Evolutionary conservation across 2,888 invertebrate species (phyloP).

Genomic region (Rhogogaster chlorosoma): DNA sequence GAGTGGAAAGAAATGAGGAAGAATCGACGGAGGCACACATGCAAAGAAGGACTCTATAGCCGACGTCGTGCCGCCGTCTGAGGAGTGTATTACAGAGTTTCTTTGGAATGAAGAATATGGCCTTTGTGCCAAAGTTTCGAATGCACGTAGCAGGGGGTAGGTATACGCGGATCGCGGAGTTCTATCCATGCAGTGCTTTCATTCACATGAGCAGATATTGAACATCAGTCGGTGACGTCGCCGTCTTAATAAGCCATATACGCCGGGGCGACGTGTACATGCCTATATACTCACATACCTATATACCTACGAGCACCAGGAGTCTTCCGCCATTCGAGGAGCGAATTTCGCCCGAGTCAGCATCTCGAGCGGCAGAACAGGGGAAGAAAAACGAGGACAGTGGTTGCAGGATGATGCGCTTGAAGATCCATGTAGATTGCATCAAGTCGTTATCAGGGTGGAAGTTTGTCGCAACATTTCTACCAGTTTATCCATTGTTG

Average conservation of each 20-base stretch:
- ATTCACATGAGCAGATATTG: neutral
- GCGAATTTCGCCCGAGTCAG: neutral
- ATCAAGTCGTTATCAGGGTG: slow-evolving; percentile 33
- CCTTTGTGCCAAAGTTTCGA: slow-evolving; percentile 40
- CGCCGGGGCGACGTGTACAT: neutral
- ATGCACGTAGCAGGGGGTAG: neutral
- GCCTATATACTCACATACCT: neutral
- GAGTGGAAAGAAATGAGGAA: neutral
- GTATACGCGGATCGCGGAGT: neutral
- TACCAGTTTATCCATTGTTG: slow-evolving; percentile 61
- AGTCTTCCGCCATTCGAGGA: neutral
- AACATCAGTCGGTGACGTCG: neutral
- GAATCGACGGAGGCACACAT: neutral
- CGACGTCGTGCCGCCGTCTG: neutral
- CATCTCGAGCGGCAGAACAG: neutral
- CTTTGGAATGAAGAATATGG: neutral
- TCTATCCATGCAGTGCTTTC: neutral
- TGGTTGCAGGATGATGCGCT: neutral
- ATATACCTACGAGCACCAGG: too few relatives aligned
- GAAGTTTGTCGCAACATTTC: slow-evolving; percentile 16
- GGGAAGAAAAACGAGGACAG: neutral
- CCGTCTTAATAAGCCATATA: neutral
- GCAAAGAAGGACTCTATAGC: neutral
- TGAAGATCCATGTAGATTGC: slow-evolving; percentile 25
- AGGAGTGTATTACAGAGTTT: neutral